Evolutionary conservation across 2,797 vertebrate genomes (phyloP), one percentile per base, ranked within the genome.

Genomic region (Notoglanidium macrostoma): DNA sequence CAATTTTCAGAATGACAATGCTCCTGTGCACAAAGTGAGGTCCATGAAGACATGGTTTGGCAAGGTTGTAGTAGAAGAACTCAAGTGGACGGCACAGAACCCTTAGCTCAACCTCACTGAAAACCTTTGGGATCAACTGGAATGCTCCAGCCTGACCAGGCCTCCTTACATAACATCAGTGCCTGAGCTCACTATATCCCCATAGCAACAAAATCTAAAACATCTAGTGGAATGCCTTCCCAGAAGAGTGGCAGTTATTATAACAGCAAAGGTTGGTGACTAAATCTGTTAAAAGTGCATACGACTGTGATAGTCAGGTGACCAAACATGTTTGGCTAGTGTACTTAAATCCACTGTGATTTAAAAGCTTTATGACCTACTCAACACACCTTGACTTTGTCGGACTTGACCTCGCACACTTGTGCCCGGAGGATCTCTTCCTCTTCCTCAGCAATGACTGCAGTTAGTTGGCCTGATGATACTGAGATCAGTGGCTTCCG

Each of bases 371-470:
- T 89, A 54, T 63, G 63, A 73, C 67, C 83, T 51, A 57, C 85
- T 54, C 23, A 54, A 85, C 89, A 0, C 29, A 94, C 98, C 97
- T 99, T 98, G 93, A 97, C 93, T 92, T 94, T 97, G 81, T 95
- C 96, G 0, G 93, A 92, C 89, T 96, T 96, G 70, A 95, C 87
- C 85, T 97, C 96, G 81, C 95, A 94, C 83, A 99, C 93, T 91
- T 95, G 96, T 1, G 96, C 98, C 70, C 98, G 96, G 81, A 99
- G 92, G 93, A 98, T 96, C 88, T 97, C 95, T 0, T 98, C 97
- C 87, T 98, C 97, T 72, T 99, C 98, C 90, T 98, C 98, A 0
- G 96, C 96, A 10, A 94, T 94, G 35, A 97, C 96, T 12, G 97
- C 97, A 82, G 97, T 95, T 84, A 99, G 93, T 8, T 98, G 97